phyloP scores from a whole-genome alignment of 2,888 invertebrate species.

The Pemphredon lugubris region DNA sequence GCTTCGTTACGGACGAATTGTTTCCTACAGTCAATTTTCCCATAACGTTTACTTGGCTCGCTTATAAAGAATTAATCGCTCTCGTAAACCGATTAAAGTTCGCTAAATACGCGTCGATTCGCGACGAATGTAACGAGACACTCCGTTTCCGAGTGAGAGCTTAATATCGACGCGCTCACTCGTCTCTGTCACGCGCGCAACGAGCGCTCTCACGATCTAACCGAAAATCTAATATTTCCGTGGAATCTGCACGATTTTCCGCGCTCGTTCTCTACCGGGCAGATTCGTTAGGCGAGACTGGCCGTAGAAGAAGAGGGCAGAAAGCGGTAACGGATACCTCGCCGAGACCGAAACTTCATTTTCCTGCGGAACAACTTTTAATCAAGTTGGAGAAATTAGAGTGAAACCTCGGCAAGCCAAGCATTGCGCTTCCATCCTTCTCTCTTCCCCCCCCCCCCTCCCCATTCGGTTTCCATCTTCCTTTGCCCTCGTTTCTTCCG shows the following conservation, averaged over 20 bases:
- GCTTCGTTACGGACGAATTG: neutral
- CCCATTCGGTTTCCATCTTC: constrained; percentile 31
- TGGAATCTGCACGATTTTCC: too few relatives aligned
- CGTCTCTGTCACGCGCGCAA: too few relatives aligned
- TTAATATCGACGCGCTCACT: too few relatives aligned
- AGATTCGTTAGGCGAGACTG: constrained; percentile 9
- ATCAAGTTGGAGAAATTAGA: constrained; percentile 77
- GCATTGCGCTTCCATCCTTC: constrained; percentile 25
- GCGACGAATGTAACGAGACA: too few relatives aligned
- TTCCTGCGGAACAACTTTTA: constrained; percentile 75
- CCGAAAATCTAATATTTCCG: too few relatives aligned
- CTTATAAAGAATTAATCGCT: too few relatives aligned
- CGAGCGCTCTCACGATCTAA: too few relatives aligned
- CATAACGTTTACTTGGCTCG: too few relatives aligned
- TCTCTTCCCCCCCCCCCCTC: constrained; percentile 19
- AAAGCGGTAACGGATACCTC: constrained; percentile 65
- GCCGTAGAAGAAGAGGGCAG: constrained; percentile 9
- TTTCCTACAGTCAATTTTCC: neutral
- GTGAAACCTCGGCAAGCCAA: constrained; percentile 68
- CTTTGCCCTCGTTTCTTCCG: constrained; percentile 21
- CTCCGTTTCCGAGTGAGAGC: too few relatives aligned
- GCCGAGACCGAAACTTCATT: constrained; percentile 69
- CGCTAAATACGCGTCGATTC: too few relatives aligned
- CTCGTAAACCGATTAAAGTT: too few relatives aligned
- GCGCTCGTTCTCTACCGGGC: constrained; percentile 60